A percentile compares a stretch with the other conserved stretches of the same genome.
phyloP scores from a whole-genome alignment of 1,140 invertebrate species.

The Saccostrea echinata region DNA sequence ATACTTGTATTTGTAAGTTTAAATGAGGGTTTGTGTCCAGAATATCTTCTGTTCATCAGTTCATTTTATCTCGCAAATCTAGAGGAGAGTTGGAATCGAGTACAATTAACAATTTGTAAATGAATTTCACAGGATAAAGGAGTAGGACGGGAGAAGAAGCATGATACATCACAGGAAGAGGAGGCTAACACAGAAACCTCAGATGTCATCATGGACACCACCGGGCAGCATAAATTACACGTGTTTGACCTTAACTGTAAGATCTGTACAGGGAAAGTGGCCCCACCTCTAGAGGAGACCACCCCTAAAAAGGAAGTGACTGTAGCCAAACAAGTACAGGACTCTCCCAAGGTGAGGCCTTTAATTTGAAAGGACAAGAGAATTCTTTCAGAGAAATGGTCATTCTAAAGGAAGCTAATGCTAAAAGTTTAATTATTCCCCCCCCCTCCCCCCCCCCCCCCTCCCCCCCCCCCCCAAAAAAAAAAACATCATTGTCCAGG shows the following conservation, averaged over 20 bases:
- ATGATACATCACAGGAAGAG: conserved; percentile 54
- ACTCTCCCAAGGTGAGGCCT: not conserved
- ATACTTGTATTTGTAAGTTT: too few species aligned
- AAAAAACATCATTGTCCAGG: not conserved
- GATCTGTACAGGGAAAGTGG: conserved; percentile 81
- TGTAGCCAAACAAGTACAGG: not conserved
- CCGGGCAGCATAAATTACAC: conserved; percentile 80
- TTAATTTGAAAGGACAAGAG: not conserved
- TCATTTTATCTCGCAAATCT: too few species aligned
- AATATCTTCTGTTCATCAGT: too few species aligned
- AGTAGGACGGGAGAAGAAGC: conserved; percentile 63
- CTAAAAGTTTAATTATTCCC: not conserved
- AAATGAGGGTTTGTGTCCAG: too few species aligned
- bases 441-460: too few species aligned
- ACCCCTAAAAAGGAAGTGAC: conserved; percentile 62
- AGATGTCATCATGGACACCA: conserved; percentile 77
- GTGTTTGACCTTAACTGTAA: conserved; percentile 83
- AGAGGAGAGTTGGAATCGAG: too few species aligned
- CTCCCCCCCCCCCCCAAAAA: too few species aligned
- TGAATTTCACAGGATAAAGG: conserved; percentile 51
- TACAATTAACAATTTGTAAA: not conserved
- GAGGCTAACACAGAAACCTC: conserved; percentile 61
- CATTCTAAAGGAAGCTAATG: too few species aligned
- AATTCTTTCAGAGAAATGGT: too few species aligned
- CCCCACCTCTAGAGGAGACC: conserved; percentile 66